Percentiles rank a stretch among this genome's conserved stretches.
These are phyloP conservation scores for Nasua narica DNA, from an alignment of 2,797 vertebrate species.

Conservation along the genomic window DNA sequence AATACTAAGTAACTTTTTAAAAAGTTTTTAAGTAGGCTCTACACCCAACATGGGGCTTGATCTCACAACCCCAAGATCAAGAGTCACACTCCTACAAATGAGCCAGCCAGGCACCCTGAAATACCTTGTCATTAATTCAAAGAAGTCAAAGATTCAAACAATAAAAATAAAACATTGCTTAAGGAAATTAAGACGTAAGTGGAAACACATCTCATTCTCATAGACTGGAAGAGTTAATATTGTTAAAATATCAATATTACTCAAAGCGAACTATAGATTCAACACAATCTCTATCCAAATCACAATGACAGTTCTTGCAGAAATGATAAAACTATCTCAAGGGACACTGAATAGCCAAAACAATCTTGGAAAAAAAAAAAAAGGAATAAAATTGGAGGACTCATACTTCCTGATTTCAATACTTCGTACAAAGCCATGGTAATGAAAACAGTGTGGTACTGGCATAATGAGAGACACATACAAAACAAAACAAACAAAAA, in stretches of 20 bases:
- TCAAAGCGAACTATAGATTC: neutral
- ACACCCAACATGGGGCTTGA: neutral
- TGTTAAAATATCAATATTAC: neutral
- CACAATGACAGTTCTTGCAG: neutral
- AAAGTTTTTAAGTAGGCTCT: neutral
- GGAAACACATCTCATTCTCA: neutral
- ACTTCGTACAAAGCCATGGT: neutral
- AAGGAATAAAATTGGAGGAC: neutral
- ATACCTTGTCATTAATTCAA: neutral
- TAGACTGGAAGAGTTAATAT: neutral
- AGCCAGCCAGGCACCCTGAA: neutral
- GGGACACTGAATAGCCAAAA: neutral
- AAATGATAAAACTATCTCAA: neutral
- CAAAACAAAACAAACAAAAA: too few species aligned
- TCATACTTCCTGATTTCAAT: neutral
- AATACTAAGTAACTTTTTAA: neutral
- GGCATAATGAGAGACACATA: neutral
- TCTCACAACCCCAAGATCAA: neutral
- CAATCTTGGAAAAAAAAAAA: neutral
- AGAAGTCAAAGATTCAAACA: neutral
- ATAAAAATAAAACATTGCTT: neutral
- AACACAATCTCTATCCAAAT: neutral
- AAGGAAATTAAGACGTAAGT: neutral
- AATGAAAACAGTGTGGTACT: neutral
- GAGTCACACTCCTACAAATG: neutral